Base-by-base conservation (phyloP, 1,140 invertebrate species). In the Zelostemma sp. region DNA sequence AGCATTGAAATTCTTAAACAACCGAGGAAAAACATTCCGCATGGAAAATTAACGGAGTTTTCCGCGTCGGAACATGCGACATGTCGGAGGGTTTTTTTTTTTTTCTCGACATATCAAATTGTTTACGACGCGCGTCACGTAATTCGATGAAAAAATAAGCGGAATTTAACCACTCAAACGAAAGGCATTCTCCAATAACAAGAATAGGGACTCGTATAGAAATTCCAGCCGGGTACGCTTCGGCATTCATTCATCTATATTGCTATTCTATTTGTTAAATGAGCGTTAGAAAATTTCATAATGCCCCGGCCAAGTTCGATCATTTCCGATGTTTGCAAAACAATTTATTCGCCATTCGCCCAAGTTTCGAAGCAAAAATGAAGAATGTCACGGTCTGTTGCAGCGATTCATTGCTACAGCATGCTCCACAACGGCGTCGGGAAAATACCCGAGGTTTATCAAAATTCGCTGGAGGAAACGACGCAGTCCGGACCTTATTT, bases 401-500 rank as follows among this genome's bases (percentile, higher is more conserved):
- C 80, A 85, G 82, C 72, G 18, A 77, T 67, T 41, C 60, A 78
- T 9, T 74, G 79, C 54, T 75, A 82, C 46, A 79, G 72, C 53
- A 69, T 79, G 72, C 70, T 79, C 19, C 79, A 82, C 17, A 74
- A 74, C 16, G 72, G 76, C 59, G 71, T 62, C 49, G 73, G 80
- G 4, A 85, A 82, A 65, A 78, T 64, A 57, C 63, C 75, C 14
- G 81, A 84, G 35, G 64, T 68, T 67, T 71, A 73, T 66, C 80
- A 82, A 68, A 85, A 85, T 62, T 74, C 78, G 19, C 59, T 81
- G 49, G 81, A 80, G 18, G 80, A 83, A 38, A 47, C 62, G 25
- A 50, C 81, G 46, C 78, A 82, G 56, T 71, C 76, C 46, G 88
- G 88, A 11, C 91, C 92, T 3, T 90, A 91, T 79, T 91, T 93